phyloP scores from a whole-genome alignment of 2,888 invertebrate species.

The Carpatolechia fugitivella region DNA sequence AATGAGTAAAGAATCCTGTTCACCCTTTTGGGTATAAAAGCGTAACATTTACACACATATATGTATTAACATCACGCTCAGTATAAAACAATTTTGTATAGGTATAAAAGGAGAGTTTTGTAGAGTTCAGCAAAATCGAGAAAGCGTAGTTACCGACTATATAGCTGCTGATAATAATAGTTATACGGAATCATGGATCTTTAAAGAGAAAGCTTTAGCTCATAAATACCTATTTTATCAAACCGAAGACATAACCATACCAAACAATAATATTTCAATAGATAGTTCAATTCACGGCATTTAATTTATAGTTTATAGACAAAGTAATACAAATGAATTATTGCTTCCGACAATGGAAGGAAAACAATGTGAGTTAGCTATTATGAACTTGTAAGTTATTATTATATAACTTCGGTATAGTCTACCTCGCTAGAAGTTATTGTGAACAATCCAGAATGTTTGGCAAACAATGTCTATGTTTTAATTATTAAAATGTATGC shows the following conservation, averaged over 20 bases:
- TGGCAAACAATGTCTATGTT: conserved; percentile 1
- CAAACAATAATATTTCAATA: background rate
- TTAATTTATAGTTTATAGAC: conserved; percentile 2
- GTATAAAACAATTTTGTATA: too few species aligned
- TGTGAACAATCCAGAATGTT: background rate
- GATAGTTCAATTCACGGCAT: background rate
- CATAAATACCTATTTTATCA: too few species aligned
- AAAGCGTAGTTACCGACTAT: too few species aligned
- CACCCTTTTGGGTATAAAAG: too few species aligned
- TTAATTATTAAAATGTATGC: background rate
- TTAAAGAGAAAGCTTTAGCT: too few species aligned
- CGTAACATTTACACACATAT: too few species aligned
- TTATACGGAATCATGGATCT: too few species aligned
- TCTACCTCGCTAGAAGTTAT: background rate
- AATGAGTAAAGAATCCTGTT: too few species aligned
- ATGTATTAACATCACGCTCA: too few species aligned
- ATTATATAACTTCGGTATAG: background rate
- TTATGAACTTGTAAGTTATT: background rate
- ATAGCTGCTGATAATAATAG: too few species aligned
- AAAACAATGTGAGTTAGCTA: background rate
- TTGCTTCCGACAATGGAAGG: background rate
- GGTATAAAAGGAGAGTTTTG: too few species aligned
- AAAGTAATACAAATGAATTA: conserved; percentile 4
- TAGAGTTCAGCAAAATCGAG: too few species aligned
- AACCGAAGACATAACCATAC: conserved; percentile 13